phyloP scores from a whole-genome alignment of 2,113 vertebrate genomes.

The Collichthys lucidus region DNA sequence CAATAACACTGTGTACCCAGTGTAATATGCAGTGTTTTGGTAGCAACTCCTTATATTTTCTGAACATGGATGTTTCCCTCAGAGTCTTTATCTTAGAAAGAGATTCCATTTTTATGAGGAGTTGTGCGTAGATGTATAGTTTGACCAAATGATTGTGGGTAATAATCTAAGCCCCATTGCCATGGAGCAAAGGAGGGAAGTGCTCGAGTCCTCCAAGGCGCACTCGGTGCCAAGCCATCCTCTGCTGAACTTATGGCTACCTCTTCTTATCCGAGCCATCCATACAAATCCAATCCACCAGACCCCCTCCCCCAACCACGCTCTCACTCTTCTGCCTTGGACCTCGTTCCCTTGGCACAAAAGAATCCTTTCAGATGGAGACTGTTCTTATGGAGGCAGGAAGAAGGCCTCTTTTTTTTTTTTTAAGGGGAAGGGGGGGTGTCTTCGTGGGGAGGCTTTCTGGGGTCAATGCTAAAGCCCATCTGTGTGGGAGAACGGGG shows the following conservation, averaged over 20 bases:
- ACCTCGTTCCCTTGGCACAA: conserved; percentile 75
- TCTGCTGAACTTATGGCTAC: conserved; percentile 76
- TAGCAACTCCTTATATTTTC: too few species aligned
- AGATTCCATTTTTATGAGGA: background rate
- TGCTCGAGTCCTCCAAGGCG: conserved; percentile 36
- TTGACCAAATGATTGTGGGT: background rate
- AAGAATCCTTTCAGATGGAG: conserved; percentile 81
- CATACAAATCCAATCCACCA: conserved; percentile 65
- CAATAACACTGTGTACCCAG: conserved; percentile 41
- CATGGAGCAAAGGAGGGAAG: conserved; percentile 13
- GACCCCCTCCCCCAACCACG: conserved; percentile 72
- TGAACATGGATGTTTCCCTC: background rate
- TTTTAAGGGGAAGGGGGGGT: background rate
- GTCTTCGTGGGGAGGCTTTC: conserved; percentile 75
- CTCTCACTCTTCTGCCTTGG: conserved; percentile 67
- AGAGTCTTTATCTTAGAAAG: too few species aligned
- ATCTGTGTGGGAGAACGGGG: conserved; percentile 80
- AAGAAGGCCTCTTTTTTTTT: conserved; percentile 68
- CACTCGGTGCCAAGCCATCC: conserved; percentile 61
- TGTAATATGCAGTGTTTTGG: conserved; percentile 1
- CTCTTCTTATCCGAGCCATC: conserved; percentile 68
- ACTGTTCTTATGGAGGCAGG: conserved; percentile 78
- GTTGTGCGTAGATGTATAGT: background rate
- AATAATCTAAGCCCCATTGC: conserved; percentile 2
- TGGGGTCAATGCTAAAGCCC: conserved; percentile 80